Percentiles rank a stretch among this genome's conserved stretches.
These are phyloP conservation scores for Aethes cnicana DNA, from an alignment of 2,888 invertebrate genomes.

Conservation along the genomic window DNA sequence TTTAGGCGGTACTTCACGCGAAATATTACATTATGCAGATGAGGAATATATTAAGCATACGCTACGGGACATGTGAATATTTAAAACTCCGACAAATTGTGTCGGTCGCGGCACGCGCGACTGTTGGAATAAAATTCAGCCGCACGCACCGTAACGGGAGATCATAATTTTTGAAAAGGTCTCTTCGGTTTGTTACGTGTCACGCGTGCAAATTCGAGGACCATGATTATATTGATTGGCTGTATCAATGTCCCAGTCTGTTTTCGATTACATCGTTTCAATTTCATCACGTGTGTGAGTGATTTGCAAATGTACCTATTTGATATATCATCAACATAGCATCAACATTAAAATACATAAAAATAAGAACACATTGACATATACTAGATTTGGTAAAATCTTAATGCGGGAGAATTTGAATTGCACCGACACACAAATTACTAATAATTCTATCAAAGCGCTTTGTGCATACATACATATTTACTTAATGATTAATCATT, in stretches of 20 bases:
- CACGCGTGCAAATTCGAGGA: conserved; percentile 44
- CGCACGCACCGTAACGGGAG: conserved; percentile 40
- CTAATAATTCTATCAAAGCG: too few species aligned
- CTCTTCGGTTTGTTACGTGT: conserved; percentile 58
- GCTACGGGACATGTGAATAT: conserved; percentile 65
- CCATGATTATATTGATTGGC: conserved; percentile 29
- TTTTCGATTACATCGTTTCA: conserved; percentile 16
- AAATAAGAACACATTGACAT: too few species aligned
- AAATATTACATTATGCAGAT: conserved; percentile 72
- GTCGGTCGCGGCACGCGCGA: conserved; percentile 50
- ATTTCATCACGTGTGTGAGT: conserved; percentile 6
- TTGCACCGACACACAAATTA: too few species aligned
- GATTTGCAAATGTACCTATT: not conserved
- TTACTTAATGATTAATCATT: too few species aligned
- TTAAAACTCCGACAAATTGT: conserved; percentile 66
- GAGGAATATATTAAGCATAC: conserved; percentile 66
- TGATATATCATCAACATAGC: not conserved
- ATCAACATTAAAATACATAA: too few species aligned
- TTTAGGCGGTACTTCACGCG: conserved; percentile 47
- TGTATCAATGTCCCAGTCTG: conserved; percentile 13
- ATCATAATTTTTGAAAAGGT: conserved; percentile 66
- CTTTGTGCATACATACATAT: too few species aligned
- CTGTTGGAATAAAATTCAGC: conserved; percentile 47
- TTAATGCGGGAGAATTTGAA: too few species aligned
- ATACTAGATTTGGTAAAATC: too few species aligned